Evolutionary conservation across 2,797 vertebrate species (phyloP), one percentile per base, ranked within the genome.

Genomic region (Semaprochilodus insignis): DNA sequence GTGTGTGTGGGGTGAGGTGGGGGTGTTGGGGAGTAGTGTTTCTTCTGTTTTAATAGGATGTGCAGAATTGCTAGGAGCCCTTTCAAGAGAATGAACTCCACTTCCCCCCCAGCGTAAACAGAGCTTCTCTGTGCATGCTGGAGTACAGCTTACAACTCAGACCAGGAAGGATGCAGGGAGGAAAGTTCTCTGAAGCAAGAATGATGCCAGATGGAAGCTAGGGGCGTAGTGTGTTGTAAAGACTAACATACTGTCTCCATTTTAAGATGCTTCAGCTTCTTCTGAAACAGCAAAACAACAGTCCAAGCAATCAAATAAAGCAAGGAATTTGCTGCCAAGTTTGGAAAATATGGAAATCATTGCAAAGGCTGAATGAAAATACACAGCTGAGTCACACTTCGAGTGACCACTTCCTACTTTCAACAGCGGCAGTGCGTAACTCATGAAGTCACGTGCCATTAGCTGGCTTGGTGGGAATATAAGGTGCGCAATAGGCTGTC

Each of bases 21-120:
- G 17, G 44, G 40, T 48, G 31, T 25, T 27, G 44, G 52, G 51
- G 31, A 16, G 44, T 65, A 36, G 21, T 34, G 52, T 81, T 57
- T 57, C 27, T 31, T 69, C 66, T 69, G 66, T 74, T 51, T 81
- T 81, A 74, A 74, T 7, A 19, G 25, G 19, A 67, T 75, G 36
- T 67, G 21, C 34, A 75, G 17, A 60, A 81, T 60, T 31, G 40
- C 36, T 40, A 31, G n/a, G 23, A 59, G 27, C 15, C 14, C 3
- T 63, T 21, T 63, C 27, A 72, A 17, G 25, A 70, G 40, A 52
- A 72, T 52, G 44, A 52, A 7, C n/a, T 52, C 23, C 21, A 48
- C 36, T 70, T 14, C 36, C 36, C 75, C 27, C 40, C 40, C 75
- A 40, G 16, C 34, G 25, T 65, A 52, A 51, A 65, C 40, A 63